Conservation (phyloP, 1,140 invertebrate genomes). For the Caenorhabditis briggsae region DNA sequence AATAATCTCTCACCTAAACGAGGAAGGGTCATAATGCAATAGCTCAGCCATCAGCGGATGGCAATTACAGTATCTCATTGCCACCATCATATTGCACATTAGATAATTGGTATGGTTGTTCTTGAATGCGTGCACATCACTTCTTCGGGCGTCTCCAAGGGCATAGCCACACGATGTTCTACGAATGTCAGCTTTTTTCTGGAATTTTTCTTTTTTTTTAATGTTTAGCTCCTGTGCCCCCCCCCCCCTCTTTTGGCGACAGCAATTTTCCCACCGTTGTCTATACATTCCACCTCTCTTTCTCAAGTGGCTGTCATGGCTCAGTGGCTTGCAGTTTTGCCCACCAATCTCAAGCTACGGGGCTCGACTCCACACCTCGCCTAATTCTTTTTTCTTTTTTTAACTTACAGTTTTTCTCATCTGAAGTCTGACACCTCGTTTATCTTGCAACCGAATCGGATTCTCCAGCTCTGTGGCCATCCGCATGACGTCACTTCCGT, state of each 20-base stretch:
- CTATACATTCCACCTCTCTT: too few species aligned
- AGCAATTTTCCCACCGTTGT: too few species aligned
- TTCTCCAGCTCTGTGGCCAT: constrained; percentile 61
- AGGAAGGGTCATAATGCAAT: constrained; percentile 26
- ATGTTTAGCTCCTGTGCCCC: background rate
- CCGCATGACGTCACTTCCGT: constrained; percentile 31
- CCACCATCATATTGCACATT: constrained; percentile 59
- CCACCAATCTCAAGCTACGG: too few species aligned
- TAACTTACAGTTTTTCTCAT: constrained; percentile 62
- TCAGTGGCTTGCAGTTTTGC: too few species aligned
- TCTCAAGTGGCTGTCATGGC: too few species aligned
- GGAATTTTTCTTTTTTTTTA: background rate
- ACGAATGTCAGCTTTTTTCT: constrained; percentile 54
- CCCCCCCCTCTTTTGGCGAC: too few species aligned
- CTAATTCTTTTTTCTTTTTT: too few species aligned
- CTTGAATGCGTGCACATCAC: constrained; percentile 46
- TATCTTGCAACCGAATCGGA: constrained; percentile 62
- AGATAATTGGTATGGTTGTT: constrained; percentile 58
- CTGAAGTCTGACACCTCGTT: constrained; percentile 61
- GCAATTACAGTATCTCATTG: constrained; percentile 63
- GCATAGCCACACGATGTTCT: constrained; percentile 60
- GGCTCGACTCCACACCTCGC: too few species aligned
- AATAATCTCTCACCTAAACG: constrained; percentile 26
- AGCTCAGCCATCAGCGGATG: constrained; percentile 62
- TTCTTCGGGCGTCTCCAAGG: constrained; percentile 59